These are phyloP conservation scores for Galleria mellonella DNA, from an alignment of 1,140 invertebrate genomes.

Conservation along the genomic window DNA sequence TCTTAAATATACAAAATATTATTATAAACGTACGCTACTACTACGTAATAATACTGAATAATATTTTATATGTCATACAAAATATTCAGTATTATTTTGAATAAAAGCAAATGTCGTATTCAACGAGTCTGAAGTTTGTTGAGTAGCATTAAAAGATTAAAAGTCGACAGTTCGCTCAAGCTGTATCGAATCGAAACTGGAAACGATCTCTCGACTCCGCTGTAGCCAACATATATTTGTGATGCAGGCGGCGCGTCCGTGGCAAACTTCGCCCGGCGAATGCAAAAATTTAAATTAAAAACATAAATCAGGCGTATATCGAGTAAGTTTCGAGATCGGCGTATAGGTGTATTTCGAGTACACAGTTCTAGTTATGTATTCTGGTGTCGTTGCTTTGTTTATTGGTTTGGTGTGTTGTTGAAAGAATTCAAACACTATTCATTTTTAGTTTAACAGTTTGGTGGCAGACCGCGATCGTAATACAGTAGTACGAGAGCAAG, in stretches of 20 bases:
- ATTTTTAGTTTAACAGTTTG: constrained; percentile 6
- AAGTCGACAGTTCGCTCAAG: constrained; percentile 63
- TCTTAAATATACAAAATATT: constrained; percentile 19
- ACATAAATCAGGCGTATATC: constrained; percentile 72
- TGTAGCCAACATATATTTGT: constrained; percentile 61
- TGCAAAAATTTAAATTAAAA: constrained; percentile 75
- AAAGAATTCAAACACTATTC: constrained; percentile 19
- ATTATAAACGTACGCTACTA: not conserved
- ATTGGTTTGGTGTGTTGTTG: not conserved
- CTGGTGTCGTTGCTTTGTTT: constrained; percentile 21
- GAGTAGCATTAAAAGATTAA: constrained; percentile 73
- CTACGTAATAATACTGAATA: too few relatives aligned
- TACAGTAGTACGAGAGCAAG: too few relatives aligned
- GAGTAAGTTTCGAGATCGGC: constrained; percentile 69
- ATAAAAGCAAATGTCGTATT: constrained; percentile 35
- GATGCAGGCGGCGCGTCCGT: constrained; percentile 66
- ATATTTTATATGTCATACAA: too few relatives aligned
- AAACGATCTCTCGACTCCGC: constrained; percentile 51
- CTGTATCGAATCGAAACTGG: constrained; percentile 59
- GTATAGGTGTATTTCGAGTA: constrained; percentile 52
- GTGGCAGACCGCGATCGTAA: too few relatives aligned
- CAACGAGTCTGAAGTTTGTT: constrained; percentile 52
- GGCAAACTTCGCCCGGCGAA: constrained; percentile 67
- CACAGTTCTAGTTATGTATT: constrained; percentile 42
- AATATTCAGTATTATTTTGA: too few relatives aligned